These are phyloP conservation scores for Oryzias dopingdopingensis DNA, from an alignment of 2,797 vertebrate species.

Conservation along the genomic window DNA sequence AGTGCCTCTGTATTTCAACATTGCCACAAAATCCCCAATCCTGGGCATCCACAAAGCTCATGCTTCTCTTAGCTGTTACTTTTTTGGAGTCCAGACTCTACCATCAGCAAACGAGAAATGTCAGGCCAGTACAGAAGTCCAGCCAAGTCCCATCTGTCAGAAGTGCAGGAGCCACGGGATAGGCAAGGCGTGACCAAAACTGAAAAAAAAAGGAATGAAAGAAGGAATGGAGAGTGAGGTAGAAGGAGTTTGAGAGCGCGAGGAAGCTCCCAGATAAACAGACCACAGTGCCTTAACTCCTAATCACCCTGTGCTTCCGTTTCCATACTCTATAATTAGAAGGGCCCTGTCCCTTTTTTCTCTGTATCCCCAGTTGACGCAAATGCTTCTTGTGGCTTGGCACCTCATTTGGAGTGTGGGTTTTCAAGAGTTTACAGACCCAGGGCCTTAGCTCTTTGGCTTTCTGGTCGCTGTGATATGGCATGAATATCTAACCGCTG, in stretches of 20 bases:
- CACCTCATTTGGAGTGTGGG: constrained; percentile 98
- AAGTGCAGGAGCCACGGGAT: constrained; percentile 57
- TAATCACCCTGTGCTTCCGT: constrained; percentile 95
- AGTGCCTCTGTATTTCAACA: constrained; percentile 89
- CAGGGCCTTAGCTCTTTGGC: constrained; percentile 85
- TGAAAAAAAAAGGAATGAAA: constrained; percentile 76
- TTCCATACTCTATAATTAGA: constrained; percentile 99
- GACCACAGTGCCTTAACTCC: constrained; percentile 94
- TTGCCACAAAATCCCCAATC: constrained; percentile 86
- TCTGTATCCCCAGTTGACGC: constrained; percentile 98
- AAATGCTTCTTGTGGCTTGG: constrained; percentile 99
- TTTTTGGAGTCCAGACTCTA: constrained; percentile 81
- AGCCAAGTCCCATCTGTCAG: constrained; percentile 85
- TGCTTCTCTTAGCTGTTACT: constrained; percentile 58
- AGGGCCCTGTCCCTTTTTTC: constrained; percentile 88
- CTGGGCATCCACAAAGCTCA: constrained; percentile 65
- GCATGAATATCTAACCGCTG: constrained; percentile 94
- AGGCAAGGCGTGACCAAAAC: constrained; percentile 62
- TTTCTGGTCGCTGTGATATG: constrained; percentile 92
- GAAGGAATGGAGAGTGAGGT: constrained; percentile 77
- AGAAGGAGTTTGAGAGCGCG: constrained; percentile 78
- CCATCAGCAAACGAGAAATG: constrained; percentile 79
- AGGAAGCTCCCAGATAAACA: constrained; percentile 97
- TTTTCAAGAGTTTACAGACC: constrained; percentile 86
- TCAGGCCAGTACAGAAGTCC: constrained; percentile 72